Evolutionary conservation across 2,888 invertebrate genomes (phyloP).

Genomic region (Nomada flava): DNA sequence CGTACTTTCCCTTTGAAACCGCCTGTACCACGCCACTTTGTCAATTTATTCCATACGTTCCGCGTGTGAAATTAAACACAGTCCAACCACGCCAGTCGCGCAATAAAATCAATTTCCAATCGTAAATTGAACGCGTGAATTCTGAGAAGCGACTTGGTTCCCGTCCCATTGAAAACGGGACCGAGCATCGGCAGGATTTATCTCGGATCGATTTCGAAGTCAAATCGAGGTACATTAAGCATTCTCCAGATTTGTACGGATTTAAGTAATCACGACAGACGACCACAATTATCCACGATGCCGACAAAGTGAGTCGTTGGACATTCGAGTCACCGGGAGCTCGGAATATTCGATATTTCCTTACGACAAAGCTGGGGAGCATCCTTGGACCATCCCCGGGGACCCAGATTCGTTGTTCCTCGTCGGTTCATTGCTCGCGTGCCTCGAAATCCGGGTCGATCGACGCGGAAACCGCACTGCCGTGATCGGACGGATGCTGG

Average conservation of each 20-base stretch:
- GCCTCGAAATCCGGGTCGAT: conserved; percentile 31
- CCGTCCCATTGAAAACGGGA: too few species aligned
- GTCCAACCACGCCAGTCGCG: neutral
- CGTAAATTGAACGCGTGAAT: neutral
- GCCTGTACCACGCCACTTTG: conserved; percentile 20
- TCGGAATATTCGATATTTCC: neutral
- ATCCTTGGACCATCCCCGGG: neutral
- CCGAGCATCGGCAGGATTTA: neutral
- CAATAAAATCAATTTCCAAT: neutral
- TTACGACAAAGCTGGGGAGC: neutral
- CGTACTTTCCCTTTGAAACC: conserved; percentile 18
- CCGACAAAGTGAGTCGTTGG: neutral
- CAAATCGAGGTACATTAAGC: too few species aligned
- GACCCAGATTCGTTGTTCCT: conserved; percentile 14
- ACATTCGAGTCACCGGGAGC: neutral
- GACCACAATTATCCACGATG: neutral
- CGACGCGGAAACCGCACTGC: conserved; percentile 19
- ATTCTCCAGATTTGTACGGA: too few species aligned
- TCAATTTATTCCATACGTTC: conserved; percentile 24
- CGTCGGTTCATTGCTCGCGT: neutral
- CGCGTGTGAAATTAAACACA: conserved; percentile 6
- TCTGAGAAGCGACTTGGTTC: neutral
- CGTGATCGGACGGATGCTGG: neutral
- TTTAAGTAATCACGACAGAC: neutral
- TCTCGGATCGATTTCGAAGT: neutral